Evolutionary conservation across 2,113 vertebrate genomes (phyloP).

Genomic region (Tetrao urogallus): DNA sequence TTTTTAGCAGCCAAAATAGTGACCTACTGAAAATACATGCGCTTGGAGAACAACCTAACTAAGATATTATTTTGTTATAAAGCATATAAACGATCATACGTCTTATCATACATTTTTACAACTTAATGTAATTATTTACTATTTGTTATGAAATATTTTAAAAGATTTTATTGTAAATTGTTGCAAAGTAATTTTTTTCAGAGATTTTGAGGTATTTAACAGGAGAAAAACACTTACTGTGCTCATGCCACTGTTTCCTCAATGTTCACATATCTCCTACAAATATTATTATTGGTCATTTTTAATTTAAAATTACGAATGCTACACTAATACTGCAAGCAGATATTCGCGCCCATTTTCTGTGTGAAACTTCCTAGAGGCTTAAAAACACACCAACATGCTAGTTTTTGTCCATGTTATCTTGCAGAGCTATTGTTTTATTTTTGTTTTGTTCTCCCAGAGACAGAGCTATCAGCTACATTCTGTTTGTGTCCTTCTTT

Average conservation of each 20-base stretch:
- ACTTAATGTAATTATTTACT: not conserved
- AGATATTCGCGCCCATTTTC: not conserved
- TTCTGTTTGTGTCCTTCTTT: not conserved
- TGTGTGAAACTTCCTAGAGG: not conserved
- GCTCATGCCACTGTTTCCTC: not conserved
- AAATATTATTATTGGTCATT: not conserved
- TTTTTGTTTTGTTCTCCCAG: conserved; percentile 19
- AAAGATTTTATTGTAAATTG: not conserved
- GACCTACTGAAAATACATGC: not conserved
- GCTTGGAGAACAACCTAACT: not conserved
- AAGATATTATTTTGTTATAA: not conserved
- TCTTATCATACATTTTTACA: not conserved
- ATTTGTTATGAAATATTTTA: not conserved
- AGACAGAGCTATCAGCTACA: not conserved
- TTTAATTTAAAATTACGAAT: not conserved
- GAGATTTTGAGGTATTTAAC: not conserved
- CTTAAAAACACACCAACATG: not conserved
- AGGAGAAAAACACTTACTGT: not conserved
- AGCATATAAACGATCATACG: not conserved
- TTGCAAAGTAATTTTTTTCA: not conserved
- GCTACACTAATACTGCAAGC: not conserved
- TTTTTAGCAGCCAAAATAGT: not conserved
- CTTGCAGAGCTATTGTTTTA: not conserved
- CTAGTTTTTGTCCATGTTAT: not conserved
- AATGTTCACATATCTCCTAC: not conserved